Evolutionary conservation across 2,888 invertebrate species (phyloP), one percentile per base, ranked within the genome.

Genomic region (Luperina nickerlii): DNA sequence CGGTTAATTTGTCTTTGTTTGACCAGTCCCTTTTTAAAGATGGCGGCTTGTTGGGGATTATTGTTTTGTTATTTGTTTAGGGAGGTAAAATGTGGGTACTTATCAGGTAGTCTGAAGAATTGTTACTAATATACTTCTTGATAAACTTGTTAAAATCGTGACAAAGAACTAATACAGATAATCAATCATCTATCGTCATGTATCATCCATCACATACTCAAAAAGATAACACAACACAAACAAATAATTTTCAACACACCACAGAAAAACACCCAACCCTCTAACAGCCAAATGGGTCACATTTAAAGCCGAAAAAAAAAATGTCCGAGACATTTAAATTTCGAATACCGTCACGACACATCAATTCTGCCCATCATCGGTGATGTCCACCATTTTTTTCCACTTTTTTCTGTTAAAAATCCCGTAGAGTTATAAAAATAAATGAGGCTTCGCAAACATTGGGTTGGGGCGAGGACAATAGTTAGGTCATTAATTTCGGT

Each of bases 401-500:
- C 74, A 81, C 80, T 89, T 91, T 92, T 94, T 94, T 93, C 92
- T 94, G 94, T 95, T 94, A 95, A 95, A 95, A 96, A 95, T 92
- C 91, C 93, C 94, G 92, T 94, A 88, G 92, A 92, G 95, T 92
- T 94, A 94, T 96, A 96, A 96, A 96, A 96, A 95, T 95, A 96
- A 96, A 96, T 95, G 95, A 95, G 95, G 93, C 95, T 94, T 94
- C 94, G 92, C 95, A 91, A 94, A 94, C 94, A 94, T 84, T 93
- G 94, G 95, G 95, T 84, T 93, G 94, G 95, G 95, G 95, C 93
- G 95, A 95, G 94, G 94, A 96, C 96, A 96, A 97, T 97, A 96
- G 96, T 96, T 94, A 93, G 94, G 93, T 96, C 96, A 96, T 96
- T 96, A 96, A 94, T 93, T 93, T 94, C 96, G 96, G 96, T 95